A percentile compares a stretch with the other conserved stretches of the same genome.
phyloP scores from a whole-genome alignment of 2,113 vertebrate species.

The Beaufortia kweichowensis region DNA sequence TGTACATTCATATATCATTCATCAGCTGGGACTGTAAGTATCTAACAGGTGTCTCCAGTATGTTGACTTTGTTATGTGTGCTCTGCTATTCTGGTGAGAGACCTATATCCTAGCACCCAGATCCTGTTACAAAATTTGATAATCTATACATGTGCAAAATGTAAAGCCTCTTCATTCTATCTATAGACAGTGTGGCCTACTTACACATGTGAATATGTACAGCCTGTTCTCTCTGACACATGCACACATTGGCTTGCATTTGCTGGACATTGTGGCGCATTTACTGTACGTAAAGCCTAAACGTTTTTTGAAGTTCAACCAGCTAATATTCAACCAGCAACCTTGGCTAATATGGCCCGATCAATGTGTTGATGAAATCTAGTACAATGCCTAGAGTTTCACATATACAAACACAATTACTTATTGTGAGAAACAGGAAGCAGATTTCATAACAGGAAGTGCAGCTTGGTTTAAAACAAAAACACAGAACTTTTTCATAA shows the following conservation, averaged over 20 bases:
- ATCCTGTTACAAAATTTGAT: neutral
- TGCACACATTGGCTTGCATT: neutral
- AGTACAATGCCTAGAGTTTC: neutral
- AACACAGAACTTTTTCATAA: slow-evolving; percentile 43
- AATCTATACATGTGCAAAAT: slow-evolving; percentile 1
- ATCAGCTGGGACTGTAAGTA: neutral
- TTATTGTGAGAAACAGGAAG: neutral
- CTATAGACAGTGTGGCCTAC: neutral
- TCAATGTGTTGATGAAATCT: too few relatives aligned
- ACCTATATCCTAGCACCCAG: neutral
- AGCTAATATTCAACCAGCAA: too few relatives aligned
- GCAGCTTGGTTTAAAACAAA: neutral
- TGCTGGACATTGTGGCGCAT: neutral
- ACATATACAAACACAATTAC: neutral
- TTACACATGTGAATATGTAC: too few relatives aligned
- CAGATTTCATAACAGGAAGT: too few relatives aligned
- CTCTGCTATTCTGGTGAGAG: neutral
- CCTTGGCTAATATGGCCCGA: too few relatives aligned
- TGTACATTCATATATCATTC: neutral
- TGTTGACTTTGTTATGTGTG: neutral
- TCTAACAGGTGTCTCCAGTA: neutral
- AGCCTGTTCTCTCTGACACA: neutral
- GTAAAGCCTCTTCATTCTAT: neutral
- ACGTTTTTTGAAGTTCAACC: too few relatives aligned
- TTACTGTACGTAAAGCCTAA: too few relatives aligned